phyloP scores from a whole-genome alignment of 1,140 invertebrate species.

The Drosophila novamexicana region DNA sequence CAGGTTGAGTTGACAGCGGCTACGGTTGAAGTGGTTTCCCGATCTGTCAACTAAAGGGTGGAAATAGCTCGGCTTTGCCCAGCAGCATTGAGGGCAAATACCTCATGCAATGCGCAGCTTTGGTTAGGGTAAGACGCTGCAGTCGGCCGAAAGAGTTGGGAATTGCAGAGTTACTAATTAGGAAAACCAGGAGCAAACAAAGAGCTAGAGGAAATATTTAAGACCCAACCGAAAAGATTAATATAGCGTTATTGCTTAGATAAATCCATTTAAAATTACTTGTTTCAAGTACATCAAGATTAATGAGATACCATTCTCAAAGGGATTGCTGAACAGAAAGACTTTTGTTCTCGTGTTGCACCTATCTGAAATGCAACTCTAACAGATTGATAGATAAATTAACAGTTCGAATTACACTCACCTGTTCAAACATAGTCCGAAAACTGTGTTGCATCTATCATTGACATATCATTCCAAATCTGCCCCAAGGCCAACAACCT shows the following conservation, averaged over 20 bases:
- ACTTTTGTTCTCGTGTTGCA: too few relatives aligned
- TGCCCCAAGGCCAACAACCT: slow-evolving; percentile 66
- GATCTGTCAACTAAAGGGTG: slow-evolving; percentile 44
- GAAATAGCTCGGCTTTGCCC: slow-evolving; percentile 24
- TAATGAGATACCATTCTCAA: not conserved
- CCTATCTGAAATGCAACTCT: not conserved
- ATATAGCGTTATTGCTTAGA: not conserved
- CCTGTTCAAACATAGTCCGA: not conserved
- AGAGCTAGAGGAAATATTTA: not conserved
- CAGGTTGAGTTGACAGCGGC: slow-evolving; percentile 49
- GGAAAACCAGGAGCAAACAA: not conserved
- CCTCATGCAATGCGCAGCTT: slow-evolving; percentile 35
- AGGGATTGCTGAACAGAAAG: too few relatives aligned
- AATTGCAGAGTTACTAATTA: not conserved
- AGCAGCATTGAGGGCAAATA: slow-evolving; percentile 10
- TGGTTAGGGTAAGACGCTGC: not conserved
- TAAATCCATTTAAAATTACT: not conserved
- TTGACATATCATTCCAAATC: slow-evolving; percentile 65
- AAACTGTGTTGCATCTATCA: slow-evolving; percentile 29
- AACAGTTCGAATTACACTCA: not conserved
- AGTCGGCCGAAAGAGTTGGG: not conserved
- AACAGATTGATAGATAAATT: not conserved
- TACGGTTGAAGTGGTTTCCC: slow-evolving; percentile 53
- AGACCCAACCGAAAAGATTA: not conserved
- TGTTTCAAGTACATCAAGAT: not conserved